These are phyloP conservation scores for Dolomedes plantarius DNA, from an alignment of 2,888 invertebrate species.

Conservation along the genomic window DNA sequence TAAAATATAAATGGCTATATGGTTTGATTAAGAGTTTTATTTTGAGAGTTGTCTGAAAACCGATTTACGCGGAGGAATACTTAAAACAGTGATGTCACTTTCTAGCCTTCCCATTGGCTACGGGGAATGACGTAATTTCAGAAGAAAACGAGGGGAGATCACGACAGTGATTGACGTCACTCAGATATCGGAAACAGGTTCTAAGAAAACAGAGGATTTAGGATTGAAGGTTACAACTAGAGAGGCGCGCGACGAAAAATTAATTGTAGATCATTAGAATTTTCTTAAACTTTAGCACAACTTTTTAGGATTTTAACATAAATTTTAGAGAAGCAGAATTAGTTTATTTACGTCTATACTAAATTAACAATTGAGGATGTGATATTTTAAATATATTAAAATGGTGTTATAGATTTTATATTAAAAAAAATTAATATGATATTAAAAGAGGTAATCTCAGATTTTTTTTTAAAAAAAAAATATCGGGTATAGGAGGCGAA, in stretches of 20 bases:
- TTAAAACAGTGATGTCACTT: conserved; percentile 63
- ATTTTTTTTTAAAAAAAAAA: no score
- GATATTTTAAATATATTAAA: no score
- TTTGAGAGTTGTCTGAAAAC: background rate
- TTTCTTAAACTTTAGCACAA: no score
- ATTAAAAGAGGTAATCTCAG: no score
- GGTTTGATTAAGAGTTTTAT: conserved; percentile 3
- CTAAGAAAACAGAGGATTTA: conserved; percentile 41
- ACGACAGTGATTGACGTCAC: conserved; percentile 57
- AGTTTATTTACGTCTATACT: no score
- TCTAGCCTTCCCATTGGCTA: conserved; percentile 44
- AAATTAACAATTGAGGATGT: no score
- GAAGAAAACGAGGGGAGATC: conserved; percentile 32
- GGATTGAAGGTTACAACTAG: conserved; percentile 47
- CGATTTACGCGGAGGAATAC: conserved; percentile 27
- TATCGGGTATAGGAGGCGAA: no score
- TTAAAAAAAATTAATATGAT: no score
- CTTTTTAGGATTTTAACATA: no score
- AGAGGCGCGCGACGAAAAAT: background rate
- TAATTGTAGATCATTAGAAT: conserved; percentile 35
- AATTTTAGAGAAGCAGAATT: no score
- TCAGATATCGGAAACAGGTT: conserved; percentile 56
- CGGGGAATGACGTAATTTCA: conserved; percentile 38
- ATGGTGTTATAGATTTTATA: no score
- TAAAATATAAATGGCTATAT: no score